These are phyloP conservation scores for Subanguina moxae DNA, from an alignment of 1,140 invertebrate species.

Conservation along the genomic window DNA sequence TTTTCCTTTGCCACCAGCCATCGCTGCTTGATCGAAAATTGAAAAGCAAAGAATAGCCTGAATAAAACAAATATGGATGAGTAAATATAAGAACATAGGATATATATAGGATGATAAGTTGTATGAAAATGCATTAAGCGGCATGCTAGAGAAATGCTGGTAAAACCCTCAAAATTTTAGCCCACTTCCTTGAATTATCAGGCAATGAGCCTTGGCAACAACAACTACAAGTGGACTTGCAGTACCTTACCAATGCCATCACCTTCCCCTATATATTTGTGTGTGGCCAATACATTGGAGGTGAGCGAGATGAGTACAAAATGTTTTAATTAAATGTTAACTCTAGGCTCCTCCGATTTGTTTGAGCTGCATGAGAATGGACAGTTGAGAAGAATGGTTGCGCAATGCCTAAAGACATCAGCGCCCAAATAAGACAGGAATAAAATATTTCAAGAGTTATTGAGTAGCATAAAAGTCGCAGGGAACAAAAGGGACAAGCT, in stretches of 20 bases:
- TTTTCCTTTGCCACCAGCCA: too few species aligned
- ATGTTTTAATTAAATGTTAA: not conserved
- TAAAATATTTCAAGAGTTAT: too few species aligned
- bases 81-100: too few species aligned
- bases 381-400: slow-evolving; percentile 51
- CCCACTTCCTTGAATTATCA: slow-evolving; percentile 47
- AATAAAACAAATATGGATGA: too few species aligned
- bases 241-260: slow-evolving; percentile 54
- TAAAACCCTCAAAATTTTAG: too few species aligned
- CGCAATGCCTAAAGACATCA: slow-evolving; percentile 38
- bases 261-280: slow-evolving; percentile 59
- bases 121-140: too few species aligned
- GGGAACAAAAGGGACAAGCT: too few species aligned
- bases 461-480: too few species aligned
- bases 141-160: too few species aligned
- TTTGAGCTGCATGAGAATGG: slow-evolving; percentile 54
- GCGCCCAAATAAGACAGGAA: slow-evolving; percentile 12
- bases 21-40: too few species aligned
- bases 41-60: too few species aligned
- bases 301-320: slow-evolving; percentile 12
- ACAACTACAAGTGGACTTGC: slow-evolving; percentile 57
- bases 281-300: slow-evolving; percentile 57
- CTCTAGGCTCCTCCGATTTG: slow-evolving; percentile 55
- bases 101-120: too few species aligned
- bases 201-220: slow-evolving; percentile 59